Percentiles rank a stretch among this genome's conserved stretches.
Evolutionary conservation across 2,797 vertebrate species (phyloP).

Genomic region (Scomberomorus guttatus): DNA sequence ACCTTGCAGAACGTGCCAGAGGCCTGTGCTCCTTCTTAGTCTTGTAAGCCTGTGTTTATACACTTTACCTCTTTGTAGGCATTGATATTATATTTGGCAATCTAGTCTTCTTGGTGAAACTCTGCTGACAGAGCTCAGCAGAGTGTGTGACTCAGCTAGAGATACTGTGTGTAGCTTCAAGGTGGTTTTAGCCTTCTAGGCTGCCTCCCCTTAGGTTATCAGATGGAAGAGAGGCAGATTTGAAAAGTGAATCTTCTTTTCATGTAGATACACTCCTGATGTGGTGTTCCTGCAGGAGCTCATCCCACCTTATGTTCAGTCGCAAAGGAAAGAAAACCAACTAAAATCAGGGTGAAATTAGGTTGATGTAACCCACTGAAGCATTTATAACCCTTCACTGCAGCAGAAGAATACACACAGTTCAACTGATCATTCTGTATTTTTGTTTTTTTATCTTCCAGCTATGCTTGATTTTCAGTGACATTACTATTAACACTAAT

Average conservation of each 20-base stretch:
- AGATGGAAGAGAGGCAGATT: background rate
- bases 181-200: too few relatives aligned
- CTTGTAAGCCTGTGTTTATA: constrained; percentile 87
- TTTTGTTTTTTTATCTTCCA: too few relatives aligned
- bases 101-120: background rate
- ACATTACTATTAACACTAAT: background rate
- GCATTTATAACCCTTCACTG: too few relatives aligned
- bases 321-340: too few relatives aligned
- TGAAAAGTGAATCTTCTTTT: constrained; percentile 16
- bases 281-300: constrained; percentile 97
- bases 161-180: too few relatives aligned
- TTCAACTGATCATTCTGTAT: too few relatives aligned
- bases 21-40: constrained; percentile 91
- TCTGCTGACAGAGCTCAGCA: background rate
- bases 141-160: too few relatives aligned
- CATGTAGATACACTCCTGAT: constrained; percentile 92
- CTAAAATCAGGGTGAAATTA: too few relatives aligned
- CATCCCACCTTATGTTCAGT: constrained; percentile 85
- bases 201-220: background rate
- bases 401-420: too few relatives aligned
- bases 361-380: too few relatives aligned
- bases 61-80: background rate
- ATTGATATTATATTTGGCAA: background rate
- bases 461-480: too few relatives aligned
- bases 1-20: constrained; percentile 88